A percentile compares a stretch with the other conserved stretches of the same genome.
Evolutionary conservation across 2,113 vertebrate genomes (phyloP).

Genomic region (Canis aureus): DNA sequence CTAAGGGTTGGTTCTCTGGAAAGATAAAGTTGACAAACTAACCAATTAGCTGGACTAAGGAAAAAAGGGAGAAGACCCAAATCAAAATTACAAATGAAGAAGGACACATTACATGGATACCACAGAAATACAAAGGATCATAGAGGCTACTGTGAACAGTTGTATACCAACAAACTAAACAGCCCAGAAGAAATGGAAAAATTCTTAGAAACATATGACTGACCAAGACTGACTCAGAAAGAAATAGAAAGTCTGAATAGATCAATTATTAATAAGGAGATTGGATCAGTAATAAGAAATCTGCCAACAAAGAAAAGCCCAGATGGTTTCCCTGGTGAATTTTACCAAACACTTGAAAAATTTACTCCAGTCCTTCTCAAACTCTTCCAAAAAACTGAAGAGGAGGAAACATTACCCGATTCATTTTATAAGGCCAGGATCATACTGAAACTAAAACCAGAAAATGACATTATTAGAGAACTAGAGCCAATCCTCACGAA

Average conservation of each 20-base stretch:
- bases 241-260: not conserved
- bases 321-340: not conserved
- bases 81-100: not conserved
- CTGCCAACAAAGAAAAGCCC: not conserved
- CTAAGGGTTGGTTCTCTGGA: not conserved
- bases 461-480: not conserved
- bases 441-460: not conserved
- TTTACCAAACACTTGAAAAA: not conserved
- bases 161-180: not conserved
- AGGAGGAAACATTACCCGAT: not conserved
- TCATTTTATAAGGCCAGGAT: not conserved
- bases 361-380: not conserved
- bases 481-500: not conserved
- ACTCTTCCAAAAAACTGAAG: not conserved
- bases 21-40: not conserved
- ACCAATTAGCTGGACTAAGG: not conserved
- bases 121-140: not conserved
- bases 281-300: not conserved
- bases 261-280: not conserved
- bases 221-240: not conserved
- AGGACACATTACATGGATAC: not conserved
- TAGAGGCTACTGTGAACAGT: not conserved
- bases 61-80: not conserved
- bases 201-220: not conserved
- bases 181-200: not conserved